Conservation (phyloP, 2,113 vertebrate genomes). For the Dipodomys merriami region DNA sequence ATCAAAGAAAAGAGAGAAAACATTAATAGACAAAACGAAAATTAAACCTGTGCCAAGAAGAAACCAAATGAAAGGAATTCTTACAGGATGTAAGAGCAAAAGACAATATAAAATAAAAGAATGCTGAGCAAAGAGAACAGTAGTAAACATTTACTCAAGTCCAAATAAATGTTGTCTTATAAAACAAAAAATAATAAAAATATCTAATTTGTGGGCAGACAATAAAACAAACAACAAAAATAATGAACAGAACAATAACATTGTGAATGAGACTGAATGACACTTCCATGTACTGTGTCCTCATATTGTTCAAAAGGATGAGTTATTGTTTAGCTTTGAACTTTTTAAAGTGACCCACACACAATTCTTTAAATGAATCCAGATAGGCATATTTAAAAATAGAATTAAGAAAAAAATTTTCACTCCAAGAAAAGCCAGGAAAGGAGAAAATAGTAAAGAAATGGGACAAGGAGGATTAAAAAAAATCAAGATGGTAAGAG, state of each 20-base stretch:
- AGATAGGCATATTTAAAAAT: background rate
- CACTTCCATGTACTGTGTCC: background rate
- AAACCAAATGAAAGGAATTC: too few relatives aligned
- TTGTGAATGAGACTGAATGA: background rate
- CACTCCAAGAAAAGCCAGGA: too few relatives aligned
- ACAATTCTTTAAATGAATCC: background rate
- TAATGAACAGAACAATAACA: background rate
- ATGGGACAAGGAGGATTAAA: too few relatives aligned
- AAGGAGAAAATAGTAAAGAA: too few relatives aligned
- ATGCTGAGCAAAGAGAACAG: too few relatives aligned
- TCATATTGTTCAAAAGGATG: background rate
- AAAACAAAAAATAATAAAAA: background rate
- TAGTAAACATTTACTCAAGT: background rate
- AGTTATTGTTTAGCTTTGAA: background rate
- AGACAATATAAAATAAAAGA: too few relatives aligned
- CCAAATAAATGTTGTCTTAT: background rate
- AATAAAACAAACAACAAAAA: constrained; percentile 16
- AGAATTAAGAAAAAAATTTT: too few relatives aligned
- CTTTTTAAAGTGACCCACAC: background rate
- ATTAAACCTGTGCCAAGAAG: too few relatives aligned
- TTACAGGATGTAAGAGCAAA: too few relatives aligned
- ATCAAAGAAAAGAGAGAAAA: background rate
- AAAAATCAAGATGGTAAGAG: background rate
- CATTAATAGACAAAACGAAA: background rate
- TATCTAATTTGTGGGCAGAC: background rate